These are phyloP conservation scores for Gonatopus flavifemur DNA, from an alignment of 1,140 invertebrate species.

Conservation along the genomic window DNA sequence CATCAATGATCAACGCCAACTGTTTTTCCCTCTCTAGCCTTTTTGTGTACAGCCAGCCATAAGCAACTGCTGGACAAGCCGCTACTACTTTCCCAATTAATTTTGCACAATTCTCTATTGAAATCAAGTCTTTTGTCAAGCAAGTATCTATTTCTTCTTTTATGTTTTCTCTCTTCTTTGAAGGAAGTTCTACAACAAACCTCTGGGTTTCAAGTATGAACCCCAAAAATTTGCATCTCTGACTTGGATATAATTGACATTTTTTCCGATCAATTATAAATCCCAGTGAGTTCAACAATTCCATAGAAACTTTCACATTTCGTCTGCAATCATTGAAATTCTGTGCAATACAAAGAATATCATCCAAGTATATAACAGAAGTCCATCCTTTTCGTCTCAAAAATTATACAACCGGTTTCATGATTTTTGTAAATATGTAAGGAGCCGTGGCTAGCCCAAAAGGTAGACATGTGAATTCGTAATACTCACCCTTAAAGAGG, in stretches of 20 bases:
- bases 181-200: conserved; percentile 11
- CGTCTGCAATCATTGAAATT: not conserved
- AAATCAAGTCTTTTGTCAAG: not conserved
- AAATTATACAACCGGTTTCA: conserved; percentile 16
- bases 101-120: conserved; percentile 26
- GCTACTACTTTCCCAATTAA: conserved; percentile 23
- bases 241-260: conserved; percentile 15
- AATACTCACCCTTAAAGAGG: conserved; percentile 5
- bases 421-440: conserved; percentile 26
- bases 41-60: conserved; percentile 27
- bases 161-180: conserved; percentile 14
- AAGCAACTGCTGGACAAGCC: conserved; percentile 24
- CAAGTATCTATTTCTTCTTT: not conserved
- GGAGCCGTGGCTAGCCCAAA: conserved; percentile 21
- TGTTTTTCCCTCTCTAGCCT: conserved; percentile 20
- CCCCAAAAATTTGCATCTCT: conserved; percentile 24
- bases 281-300: conserved; percentile 19
- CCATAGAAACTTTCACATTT: conserved; percentile 3
- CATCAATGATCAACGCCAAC: not conserved
- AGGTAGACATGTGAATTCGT: conserved; percentile 23
- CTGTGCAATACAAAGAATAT: conserved; percentile 8
- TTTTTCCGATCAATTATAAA: conserved; percentile 21
- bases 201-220: conserved; percentile 22
- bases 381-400: conserved; percentile 10
- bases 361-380: conserved; percentile 9